phyloP scores from a whole-genome alignment of 2,113 vertebrate species.

The Myocastor coypus region DNA sequence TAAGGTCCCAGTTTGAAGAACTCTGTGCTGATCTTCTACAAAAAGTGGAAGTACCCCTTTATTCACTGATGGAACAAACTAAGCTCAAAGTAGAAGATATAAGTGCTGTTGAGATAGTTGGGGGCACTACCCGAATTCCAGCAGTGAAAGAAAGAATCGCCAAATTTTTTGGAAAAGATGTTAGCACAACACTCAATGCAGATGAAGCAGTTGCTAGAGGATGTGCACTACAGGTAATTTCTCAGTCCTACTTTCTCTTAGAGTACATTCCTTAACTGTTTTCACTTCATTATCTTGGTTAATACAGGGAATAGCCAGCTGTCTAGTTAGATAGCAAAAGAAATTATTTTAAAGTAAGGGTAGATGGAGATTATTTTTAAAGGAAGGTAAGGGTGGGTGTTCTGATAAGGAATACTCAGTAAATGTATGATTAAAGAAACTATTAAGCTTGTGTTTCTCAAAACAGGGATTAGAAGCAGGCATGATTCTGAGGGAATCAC shows the following conservation, averaged over 20 bases:
- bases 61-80: conserved; percentile 87
- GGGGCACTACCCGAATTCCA: conserved; percentile 90
- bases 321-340: background rate
- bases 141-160: conserved; percentile 89
- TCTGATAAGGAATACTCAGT: background rate
- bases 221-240: conserved; percentile 88
- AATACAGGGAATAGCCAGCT: too few relatives aligned
- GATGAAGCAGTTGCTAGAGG: conserved; percentile 91
- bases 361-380: background rate
- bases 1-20: conserved; percentile 90
- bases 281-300: too few relatives aligned
- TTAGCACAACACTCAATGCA: conserved; percentile 91
- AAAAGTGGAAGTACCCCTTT: conserved; percentile 86
- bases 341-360: too few relatives aligned
- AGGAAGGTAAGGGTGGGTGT: background rate
- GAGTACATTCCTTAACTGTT: background rate
- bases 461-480: background rate
- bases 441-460: background rate
- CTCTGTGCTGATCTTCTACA: conserved; percentile 88
- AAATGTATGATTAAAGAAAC: background rate
- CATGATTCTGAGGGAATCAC: background rate
- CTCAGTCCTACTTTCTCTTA: too few relatives aligned
- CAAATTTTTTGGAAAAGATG: conserved; percentile 90
- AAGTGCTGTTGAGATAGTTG: conserved; percentile 90
- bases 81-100: conserved; percentile 86